A percentile compares a stretch with the other conserved stretches of the same genome.
Evolutionary conservation across 2,113 vertebrate species (phyloP).

Genomic region (Origma solitaria): DNA sequence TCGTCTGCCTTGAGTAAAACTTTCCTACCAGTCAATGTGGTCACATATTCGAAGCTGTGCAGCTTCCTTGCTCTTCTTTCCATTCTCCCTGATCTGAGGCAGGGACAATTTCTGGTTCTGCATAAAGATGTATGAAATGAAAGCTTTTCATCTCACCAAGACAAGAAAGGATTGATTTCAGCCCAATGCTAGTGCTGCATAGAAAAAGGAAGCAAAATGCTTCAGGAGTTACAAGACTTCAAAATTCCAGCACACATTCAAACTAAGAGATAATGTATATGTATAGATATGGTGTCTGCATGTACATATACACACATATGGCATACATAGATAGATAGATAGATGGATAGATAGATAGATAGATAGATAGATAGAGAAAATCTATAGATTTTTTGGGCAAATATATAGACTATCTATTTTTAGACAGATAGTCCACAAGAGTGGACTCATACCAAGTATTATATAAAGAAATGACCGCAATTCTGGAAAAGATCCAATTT

Average conservation of each 20-base stretch:
- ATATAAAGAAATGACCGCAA: neutral
- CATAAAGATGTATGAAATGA: neutral
- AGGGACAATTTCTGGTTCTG: neutral
- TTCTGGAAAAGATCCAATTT: neutral
- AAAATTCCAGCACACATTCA: neutral
- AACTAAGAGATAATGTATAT: neutral
- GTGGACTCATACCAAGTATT: neutral
- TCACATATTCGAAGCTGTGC: neutral
- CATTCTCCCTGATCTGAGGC: neutral
- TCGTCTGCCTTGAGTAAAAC: neutral
- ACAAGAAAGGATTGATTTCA: neutral
- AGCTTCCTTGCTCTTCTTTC: neutral
- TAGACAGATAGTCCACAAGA: too few species aligned
- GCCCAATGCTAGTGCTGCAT: neutral
- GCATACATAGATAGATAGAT: neutral
- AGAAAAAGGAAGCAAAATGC: neutral
- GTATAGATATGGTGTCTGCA: neutral
- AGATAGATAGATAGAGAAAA: neutral
- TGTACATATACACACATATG: fast-evolving
- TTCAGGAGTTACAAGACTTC: neutral
- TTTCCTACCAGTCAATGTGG: neutral
- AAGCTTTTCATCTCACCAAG: neutral
- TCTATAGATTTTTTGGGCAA: too few species aligned
- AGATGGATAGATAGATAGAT: neutral
- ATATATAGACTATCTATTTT: too few species aligned